These are phyloP conservation scores for Dorcus parallelipipedus DNA, from an alignment of 2,888 invertebrate species.

Conservation along the genomic window DNA sequence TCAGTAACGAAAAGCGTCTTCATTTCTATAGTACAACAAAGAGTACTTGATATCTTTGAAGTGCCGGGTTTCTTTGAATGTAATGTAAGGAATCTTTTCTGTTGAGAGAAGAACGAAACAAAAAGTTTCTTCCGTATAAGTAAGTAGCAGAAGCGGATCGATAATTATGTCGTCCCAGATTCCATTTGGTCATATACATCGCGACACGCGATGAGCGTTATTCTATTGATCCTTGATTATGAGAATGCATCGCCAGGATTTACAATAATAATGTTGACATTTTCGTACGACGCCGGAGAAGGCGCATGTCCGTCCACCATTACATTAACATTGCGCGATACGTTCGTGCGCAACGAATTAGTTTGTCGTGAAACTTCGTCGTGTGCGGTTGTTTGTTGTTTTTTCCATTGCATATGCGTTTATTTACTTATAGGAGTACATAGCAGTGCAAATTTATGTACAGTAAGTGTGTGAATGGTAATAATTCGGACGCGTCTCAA, in stretches of 20 bases:
- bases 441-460: slow-evolving; percentile 18
- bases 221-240: neutral
- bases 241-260: slow-evolving; percentile 11
- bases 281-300: slow-evolving; percentile 17
- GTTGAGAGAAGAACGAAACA: no score
- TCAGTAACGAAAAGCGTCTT: no score
- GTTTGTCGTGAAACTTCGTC: slow-evolving; percentile 27
- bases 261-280: slow-evolving; percentile 25
- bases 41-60: no score
- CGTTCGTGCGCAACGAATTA: slow-evolving; percentile 50
- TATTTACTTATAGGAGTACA: slow-evolving; percentile 22
- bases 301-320: slow-evolving; percentile 40
- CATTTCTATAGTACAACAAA: no score
- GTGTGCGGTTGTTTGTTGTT: slow-evolving; percentile 22
- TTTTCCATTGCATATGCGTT: slow-evolving; percentile 20
- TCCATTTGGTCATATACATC: no score
- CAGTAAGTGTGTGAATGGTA: slow-evolving; percentile 14
- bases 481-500: slow-evolving; percentile 9
- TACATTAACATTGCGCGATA: slow-evolving; percentile 42
- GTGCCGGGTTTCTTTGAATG: no score
- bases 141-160: no score
- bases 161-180: no score
- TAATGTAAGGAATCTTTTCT: no score
- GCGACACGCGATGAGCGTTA: no score
- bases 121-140: no score